Base-by-base conservation (phyloP, 2,797 vertebrate species). In the Bucorvus abyssinicus region DNA sequence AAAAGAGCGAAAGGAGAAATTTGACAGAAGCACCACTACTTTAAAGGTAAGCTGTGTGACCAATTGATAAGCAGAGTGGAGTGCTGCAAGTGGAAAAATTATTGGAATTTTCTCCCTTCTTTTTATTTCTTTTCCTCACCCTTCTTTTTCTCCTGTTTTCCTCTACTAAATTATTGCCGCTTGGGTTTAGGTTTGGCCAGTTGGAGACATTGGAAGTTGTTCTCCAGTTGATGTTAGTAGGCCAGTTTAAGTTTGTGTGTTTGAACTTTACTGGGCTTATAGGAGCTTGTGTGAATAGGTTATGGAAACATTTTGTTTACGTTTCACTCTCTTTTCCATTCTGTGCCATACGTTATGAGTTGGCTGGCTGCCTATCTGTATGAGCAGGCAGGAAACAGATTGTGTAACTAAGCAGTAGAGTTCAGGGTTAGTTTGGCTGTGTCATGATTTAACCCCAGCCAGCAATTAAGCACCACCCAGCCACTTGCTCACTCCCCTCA, bases 1-100 rank as follows among this genome's bases (percentile, higher is more conserved):
- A 63, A 98, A 98, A 87, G 99, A 99, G 13, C 97, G 97, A 74
- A 98, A 97, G 79, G 97, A 98, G n/a, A 98, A 97, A 55, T 61
- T 95, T 90, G 98, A 98, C 42, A 98, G 96, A 94, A 96, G 88
- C 91, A 98, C 92, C 47, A 87, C 94, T 77, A 24, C 96, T 79
- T 85, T 97, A 78, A 98, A 98, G 97, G 98, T 98, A 96, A 98
- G 97, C 89, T 49, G 8, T 76, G 18, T 88, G 45, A 84, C 53
- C 47, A 49, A 38, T 17, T 44, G 26, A 20, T 68, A 14, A 50
- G 7, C 17, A 45, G 32, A 57, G 10, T 49, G 17, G 50, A 64
- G 22, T 47, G 40, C 14, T 91, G 15, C 14, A n/a, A n/a, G n/a
- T 60, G 44, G 12, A 56, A 26, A 29, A 73, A 29, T 26, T 1